Evolutionary conservation across 2,888 invertebrate genomes (phyloP), one percentile per base, ranked within the genome.

Genomic region (Timandra comae): DNA sequence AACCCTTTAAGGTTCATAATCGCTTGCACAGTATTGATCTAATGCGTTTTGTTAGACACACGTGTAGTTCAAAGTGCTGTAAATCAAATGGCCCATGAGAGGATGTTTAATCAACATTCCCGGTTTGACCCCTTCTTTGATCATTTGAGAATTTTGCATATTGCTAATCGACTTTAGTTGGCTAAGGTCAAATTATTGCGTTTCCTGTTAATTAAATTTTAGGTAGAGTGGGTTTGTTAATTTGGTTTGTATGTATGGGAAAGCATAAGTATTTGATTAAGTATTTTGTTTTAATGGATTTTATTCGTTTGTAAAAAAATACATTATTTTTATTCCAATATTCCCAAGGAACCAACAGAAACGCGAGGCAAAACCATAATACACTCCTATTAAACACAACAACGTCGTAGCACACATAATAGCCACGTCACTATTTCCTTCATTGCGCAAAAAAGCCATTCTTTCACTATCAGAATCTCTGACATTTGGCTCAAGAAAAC

Each of bases 21-120:
- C 12, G 21, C 38, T 29, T 40, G 27, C 35, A 27, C 20, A 4
- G 11, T 27, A 36, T 41, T 23, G 24, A 41, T 40, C 36, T 26
- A 12, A 31, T 23, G 33, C 34, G 41, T 38, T 47, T 53, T 52
- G 41, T 44, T 49, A 56, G 55, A 61, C 59, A 58, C 62, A 63
- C 54, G 61, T 64, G 63, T 37, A 32, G 25, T 37, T 12, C 24
- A 34, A 11, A 38, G 29, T 33, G 32, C 23, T 29, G 64, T 74
- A 68, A 67, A 65, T 69, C 74, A 74, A 74, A 74, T 66, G 63
- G 61, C 50, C 60, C 63, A 60, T 59, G 63, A 67, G 63, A 60
- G 63, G 60, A 59, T 51, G 56, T 52, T 69, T 66, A 78, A 80
- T 77, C 72, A 75, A 71, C 69, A 76, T 77, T 72, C 76, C 51